Conservation (phyloP, 1,140 invertebrate species). For the Orussus abietinus region DNA sequence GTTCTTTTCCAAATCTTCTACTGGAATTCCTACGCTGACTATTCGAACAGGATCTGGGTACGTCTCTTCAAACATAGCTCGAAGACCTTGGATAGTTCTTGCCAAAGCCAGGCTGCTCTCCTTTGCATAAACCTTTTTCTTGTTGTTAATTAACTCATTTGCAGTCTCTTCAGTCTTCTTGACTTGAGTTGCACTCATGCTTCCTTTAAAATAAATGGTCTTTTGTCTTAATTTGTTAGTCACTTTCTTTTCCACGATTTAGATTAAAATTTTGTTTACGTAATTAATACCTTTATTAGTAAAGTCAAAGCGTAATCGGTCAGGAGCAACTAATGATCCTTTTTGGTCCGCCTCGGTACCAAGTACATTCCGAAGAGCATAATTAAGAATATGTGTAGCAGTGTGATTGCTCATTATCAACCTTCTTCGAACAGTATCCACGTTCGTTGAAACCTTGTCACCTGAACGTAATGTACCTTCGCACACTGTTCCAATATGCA, state of each 20-base stretch:
- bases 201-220: slow-evolving; percentile 48
- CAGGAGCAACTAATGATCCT: slow-evolving; percentile 97
- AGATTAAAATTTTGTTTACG: slow-evolving; percentile 9
- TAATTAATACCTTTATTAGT: slow-evolving; percentile 74
- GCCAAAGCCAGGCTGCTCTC: slow-evolving; percentile 79
- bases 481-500: slow-evolving; percentile 82
- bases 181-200: slow-evolving; percentile 84
- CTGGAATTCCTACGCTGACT: slow-evolving; percentile 88
- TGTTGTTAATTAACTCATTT: slow-evolving; percentile 73
- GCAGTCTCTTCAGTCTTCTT: slow-evolving; percentile 79
- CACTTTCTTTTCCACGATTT: too few relatives aligned
- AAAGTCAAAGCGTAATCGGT: slow-evolving; percentile 95
- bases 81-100: slow-evolving; percentile 89
- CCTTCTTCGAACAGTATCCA: slow-evolving; percentile 80
- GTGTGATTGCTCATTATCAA: slow-evolving; percentile 99
- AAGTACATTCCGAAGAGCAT: slow-evolving; percentile 85
- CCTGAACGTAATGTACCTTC: slow-evolving; percentile 84
- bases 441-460: slow-evolving; percentile 76
- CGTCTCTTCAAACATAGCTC: slow-evolving; percentile 98
- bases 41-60: slow-evolving; percentile 99
- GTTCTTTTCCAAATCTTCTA: slow-evolving; percentile 85
- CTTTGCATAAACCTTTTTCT: slow-evolving; percentile 86
- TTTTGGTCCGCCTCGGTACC: slow-evolving; percentile 91
- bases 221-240: too few relatives aligned
- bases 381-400: slow-evolving; percentile 96